Evolutionary conservation across 2,113 vertebrate species (phyloP).

Genomic region (Arizona elegans): DNA sequence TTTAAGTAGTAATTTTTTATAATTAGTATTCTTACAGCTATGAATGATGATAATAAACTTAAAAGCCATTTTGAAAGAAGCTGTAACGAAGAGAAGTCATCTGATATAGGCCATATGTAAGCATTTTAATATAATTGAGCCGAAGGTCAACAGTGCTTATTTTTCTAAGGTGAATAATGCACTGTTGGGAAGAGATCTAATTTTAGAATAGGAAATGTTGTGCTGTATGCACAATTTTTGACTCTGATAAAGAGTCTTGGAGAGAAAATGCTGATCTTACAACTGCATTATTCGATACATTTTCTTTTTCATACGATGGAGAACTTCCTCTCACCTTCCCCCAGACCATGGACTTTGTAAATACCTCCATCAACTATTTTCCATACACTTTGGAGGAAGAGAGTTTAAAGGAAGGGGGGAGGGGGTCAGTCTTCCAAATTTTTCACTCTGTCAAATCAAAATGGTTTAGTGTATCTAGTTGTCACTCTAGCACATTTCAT

Average conservation of each 20-base stretch:
- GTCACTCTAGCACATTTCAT: constrained; percentile 64
- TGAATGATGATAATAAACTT: constrained; percentile 4
- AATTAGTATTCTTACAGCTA: background rate
- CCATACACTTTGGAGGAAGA: background rate
- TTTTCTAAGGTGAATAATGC: background rate
- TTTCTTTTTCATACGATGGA: constrained; percentile 27
- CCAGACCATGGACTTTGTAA: background rate
- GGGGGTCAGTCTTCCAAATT: constrained; percentile 31
- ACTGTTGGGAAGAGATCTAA: constrained; percentile 12
- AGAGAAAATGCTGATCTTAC: constrained; percentile 36
- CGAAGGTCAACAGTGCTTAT: background rate
- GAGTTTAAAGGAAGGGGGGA: background rate
- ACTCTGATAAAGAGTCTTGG: constrained; percentile 42
- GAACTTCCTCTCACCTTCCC: too few species aligned
- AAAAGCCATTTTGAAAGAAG: constrained; percentile 6
- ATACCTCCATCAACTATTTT: background rate
- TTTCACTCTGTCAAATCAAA: constrained; percentile 41
- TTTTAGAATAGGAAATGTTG: constrained; percentile 35
- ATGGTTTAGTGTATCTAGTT: constrained; percentile 55
- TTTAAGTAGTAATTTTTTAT: background rate
- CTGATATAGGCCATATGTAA: constrained; percentile 30
- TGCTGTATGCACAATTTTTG: constrained; percentile 43
- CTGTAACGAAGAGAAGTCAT: constrained; percentile 26
- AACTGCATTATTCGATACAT: background rate
- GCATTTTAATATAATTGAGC: background rate